Percentiles rank a stretch among this genome's conserved stretches.
These are phyloP conservation scores for Drosophila malerkotliana DNA, from an alignment of 1,140 invertebrate species.

Conservation along the genomic window DNA sequence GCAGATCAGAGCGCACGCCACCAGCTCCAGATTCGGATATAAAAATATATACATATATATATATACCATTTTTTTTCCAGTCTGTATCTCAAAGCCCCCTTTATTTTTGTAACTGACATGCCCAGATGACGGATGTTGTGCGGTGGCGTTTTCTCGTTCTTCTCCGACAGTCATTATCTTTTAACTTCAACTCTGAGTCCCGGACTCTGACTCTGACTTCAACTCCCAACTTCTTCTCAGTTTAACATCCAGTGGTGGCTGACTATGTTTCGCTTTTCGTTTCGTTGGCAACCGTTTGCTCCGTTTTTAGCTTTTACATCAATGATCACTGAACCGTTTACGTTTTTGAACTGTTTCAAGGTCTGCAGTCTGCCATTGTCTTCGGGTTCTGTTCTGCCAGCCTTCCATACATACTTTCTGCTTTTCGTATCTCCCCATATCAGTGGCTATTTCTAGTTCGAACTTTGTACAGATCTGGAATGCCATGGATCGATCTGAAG, in stretches of 20 bases:
- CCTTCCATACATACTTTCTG: neutral
- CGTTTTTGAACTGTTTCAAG: slow-evolving; percentile 84
- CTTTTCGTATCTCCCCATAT: slow-evolving; percentile 25
- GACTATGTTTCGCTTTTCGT: slow-evolving; percentile 36
- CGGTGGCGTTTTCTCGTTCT: slow-evolving; percentile 30
- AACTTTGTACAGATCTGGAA: too few relatives aligned
- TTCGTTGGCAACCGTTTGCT: slow-evolving; percentile 41
- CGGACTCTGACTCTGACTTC: slow-evolving; percentile 3
- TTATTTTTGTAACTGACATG: slow-evolving; percentile 10
- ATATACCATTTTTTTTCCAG: slow-evolving; percentile 4
- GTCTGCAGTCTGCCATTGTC: slow-evolving; percentile 67
- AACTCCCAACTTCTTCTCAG: slow-evolving; percentile 15
- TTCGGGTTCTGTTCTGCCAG: slow-evolving; percentile 22
- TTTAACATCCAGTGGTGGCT: slow-evolving; percentile 17
- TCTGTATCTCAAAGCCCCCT: slow-evolving; percentile 2
- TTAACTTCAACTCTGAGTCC: neutral
- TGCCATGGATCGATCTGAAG: slow-evolving; percentile 26
- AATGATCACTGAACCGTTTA: slow-evolving; percentile 84
- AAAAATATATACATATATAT: neutral
- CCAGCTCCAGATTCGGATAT: slow-evolving; percentile 28
- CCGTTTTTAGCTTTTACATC: slow-evolving; percentile 71
- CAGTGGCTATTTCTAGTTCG: slow-evolving; percentile 7
- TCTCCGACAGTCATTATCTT: slow-evolving; percentile 46
- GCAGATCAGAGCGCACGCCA: slow-evolving; percentile 76
- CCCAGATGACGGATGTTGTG: slow-evolving; percentile 77